Evolutionary conservation across 2,797 vertebrate species (phyloP).

Genomic region (Rhinoraja longicauda): DNA sequence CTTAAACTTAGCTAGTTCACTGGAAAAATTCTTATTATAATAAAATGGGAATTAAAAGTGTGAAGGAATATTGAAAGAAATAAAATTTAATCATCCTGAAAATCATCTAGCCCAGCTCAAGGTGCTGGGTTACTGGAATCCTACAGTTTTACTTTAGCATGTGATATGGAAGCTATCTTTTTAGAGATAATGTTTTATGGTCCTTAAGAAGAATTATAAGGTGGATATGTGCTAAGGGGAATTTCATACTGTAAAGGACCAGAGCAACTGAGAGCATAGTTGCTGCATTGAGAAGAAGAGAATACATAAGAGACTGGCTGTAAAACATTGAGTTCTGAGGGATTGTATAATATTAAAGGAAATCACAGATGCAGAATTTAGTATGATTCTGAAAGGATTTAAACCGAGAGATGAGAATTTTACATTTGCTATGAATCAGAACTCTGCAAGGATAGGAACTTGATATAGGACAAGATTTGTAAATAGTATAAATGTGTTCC

Average conservation of each 20-base stretch:
- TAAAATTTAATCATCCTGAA: too few species aligned
- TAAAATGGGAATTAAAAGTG: too few species aligned
- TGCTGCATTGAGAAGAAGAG: neutral
- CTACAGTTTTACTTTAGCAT: too few species aligned
- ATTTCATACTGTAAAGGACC: neutral
- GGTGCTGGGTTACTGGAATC: too few species aligned
- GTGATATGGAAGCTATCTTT: neutral
- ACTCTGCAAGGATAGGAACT: neutral
- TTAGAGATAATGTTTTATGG: neutral
- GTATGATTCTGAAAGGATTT: neutral
- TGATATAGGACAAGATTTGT: neutral
- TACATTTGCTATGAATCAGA: neutral
- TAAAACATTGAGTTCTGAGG: neutral
- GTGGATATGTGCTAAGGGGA: neutral
- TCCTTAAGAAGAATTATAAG: neutral
- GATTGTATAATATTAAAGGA: neutral
- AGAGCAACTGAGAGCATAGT: neutral
- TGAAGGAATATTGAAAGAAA: too few species aligned
- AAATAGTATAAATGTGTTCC: neutral
- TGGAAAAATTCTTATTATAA: too few species aligned
- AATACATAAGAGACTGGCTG: neutral
- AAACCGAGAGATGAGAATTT: neutral
- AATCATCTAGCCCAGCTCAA: too few species aligned
- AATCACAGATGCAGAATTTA: neutral
- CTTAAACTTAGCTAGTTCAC: too few species aligned